Percentiles rank a stretch among this genome's conserved stretches.
These are phyloP conservation scores for Leptothorax acervorum DNA, from an alignment of 2,888 invertebrate genomes.

Conservation along the genomic window DNA sequence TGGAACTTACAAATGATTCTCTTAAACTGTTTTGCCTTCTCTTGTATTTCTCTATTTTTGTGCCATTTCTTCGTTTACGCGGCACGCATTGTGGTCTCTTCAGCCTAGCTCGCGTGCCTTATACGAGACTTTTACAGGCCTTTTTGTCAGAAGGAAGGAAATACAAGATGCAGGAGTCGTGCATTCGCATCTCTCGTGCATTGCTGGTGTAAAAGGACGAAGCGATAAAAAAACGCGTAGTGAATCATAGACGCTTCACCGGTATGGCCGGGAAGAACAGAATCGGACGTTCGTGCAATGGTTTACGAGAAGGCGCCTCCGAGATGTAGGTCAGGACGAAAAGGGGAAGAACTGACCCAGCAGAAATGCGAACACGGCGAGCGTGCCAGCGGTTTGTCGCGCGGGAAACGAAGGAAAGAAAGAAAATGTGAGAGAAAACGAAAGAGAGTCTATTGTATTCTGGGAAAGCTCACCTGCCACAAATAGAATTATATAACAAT, in stretches of 20 bases:
- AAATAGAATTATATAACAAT: constrained; percentile 33
- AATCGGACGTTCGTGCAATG: constrained; percentile 30
- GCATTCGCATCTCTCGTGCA: constrained; percentile 24
- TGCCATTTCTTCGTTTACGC: not conserved
- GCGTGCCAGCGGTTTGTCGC: constrained; percentile 57
- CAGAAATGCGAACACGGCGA: constrained; percentile 59
- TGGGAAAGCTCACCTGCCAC: constrained; percentile 16
- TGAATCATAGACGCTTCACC: constrained; percentile 51
- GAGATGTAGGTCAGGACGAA: constrained; percentile 70
- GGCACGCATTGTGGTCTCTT: not conserved
- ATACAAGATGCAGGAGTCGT: not conserved
- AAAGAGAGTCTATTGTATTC: constrained; percentile 20
- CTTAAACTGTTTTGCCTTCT: too few species aligned
- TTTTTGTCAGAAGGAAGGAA: not conserved
- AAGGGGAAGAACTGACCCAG: constrained; percentile 66
- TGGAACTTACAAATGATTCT: not conserved
- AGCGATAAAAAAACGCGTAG: constrained; percentile 35
- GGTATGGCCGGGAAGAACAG: constrained; percentile 15
- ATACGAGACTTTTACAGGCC: not conserved
- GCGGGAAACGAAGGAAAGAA: constrained; percentile 28
- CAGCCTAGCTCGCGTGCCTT: not conserved
- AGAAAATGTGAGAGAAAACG: constrained; percentile 7
- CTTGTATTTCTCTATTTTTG: not conserved
- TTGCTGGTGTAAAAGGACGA: constrained; percentile 12
- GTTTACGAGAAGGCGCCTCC: constrained; percentile 59